Conservation (phyloP, 2,113 vertebrate species). For the Thalassarche chlororhynchos region DNA sequence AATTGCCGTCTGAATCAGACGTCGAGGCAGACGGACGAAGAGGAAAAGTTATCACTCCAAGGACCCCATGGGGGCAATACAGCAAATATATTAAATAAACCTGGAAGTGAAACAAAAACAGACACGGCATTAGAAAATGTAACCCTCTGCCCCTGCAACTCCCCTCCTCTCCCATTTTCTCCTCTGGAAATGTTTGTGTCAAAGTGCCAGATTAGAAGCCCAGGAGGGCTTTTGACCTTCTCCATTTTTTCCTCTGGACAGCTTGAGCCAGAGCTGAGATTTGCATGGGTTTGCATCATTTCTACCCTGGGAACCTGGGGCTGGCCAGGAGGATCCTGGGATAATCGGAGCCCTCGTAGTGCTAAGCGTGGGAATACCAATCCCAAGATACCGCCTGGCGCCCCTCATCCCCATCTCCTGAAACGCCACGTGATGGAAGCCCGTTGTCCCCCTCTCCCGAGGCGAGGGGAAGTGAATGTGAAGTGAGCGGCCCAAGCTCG, state of each 20-base stretch:
- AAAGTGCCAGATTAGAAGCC: background rate
- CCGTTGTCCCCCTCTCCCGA: fast-evolving
- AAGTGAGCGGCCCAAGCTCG: background rate
- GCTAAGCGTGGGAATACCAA: background rate
- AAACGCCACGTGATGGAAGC: background rate
- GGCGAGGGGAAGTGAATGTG: background rate
- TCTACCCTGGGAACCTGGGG: background rate
- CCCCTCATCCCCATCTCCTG: background rate
- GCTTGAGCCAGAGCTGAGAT: background rate
- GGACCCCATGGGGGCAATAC: constrained; percentile 86
- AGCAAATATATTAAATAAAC: constrained; percentile 83
- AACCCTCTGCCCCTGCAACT: background rate
- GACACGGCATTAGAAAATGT: background rate
- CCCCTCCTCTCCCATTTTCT: background rate
- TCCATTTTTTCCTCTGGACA: background rate
- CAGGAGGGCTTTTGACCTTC: background rate
- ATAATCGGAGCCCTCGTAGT: background rate
- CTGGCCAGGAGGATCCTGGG: background rate
- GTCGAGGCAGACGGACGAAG: constrained; percentile 76
- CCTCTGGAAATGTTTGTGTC: background rate
- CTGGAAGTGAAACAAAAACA: constrained; percentile 69
- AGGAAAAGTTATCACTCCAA: constrained; percentile 77
- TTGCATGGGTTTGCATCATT: background rate
- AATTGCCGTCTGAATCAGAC: constrained; percentile 78
- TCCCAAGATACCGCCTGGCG: background rate